These are phyloP conservation scores for Philereme transversata DNA, from an alignment of 2,888 invertebrate genomes.

Conservation along the genomic window DNA sequence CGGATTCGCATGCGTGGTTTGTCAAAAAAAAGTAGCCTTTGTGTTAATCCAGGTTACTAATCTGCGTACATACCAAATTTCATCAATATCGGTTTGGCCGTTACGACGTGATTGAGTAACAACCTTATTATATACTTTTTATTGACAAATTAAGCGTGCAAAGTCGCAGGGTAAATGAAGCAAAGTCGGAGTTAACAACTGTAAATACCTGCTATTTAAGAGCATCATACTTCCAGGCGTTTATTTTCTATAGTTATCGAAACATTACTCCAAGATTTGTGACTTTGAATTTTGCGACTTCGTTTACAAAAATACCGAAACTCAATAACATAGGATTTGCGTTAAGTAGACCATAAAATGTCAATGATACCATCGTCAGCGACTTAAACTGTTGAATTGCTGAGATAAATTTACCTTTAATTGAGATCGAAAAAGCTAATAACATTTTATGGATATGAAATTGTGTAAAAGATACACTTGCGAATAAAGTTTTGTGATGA, in stretches of 20 bases:
- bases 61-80: too few species aligned
- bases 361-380: conserved; percentile 47
- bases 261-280: conserved; percentile 33
- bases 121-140: too few species aligned
- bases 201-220: too few species aligned
- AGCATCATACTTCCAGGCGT: too few species aligned
- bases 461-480: conserved; percentile 14
- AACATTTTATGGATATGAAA: conserved; percentile 27
- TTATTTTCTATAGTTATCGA: neutral
- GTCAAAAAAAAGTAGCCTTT: too few species aligned
- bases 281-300: conserved; percentile 44
- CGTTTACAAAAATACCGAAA: conserved; percentile 49
- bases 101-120: too few species aligned
- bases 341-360: conserved; percentile 74
- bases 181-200: too few species aligned
- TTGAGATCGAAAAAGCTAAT: conserved; percentile 31
- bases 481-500: conserved; percentile 10
- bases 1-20: too few species aligned
- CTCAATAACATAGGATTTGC: conserved; percentile 63
- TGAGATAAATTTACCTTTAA: conserved; percentile 28
- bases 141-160: too few species aligned
- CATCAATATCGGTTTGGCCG: too few species aligned
- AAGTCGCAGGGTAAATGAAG: too few species aligned
- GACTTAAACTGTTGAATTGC: conserved; percentile 19
- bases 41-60: too few species aligned